These are phyloP conservation scores for Leptobrachium ailaonicum DNA, from an alignment of 2,113 vertebrate species.

Conservation along the genomic window DNA sequence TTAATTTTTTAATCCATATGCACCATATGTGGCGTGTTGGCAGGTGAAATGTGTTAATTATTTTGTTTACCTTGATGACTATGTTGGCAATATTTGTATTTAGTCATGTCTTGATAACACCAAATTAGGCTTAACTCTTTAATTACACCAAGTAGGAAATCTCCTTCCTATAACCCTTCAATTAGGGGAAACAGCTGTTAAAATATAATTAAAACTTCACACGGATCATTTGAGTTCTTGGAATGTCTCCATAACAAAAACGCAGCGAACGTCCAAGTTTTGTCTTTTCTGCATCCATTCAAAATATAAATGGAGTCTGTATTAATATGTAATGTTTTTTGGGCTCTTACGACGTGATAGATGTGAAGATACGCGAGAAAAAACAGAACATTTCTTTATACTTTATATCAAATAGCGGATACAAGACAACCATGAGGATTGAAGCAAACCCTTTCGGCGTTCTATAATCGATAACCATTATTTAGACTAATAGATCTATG, in stretches of 20 bases:
- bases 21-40: background rate
- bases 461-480: too few species aligned
- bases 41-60: slow-evolving; percentile 49
- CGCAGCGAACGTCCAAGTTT: slow-evolving; percentile 69
- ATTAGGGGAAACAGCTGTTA: slow-evolving; percentile 77
- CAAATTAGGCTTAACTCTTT: slow-evolving; percentile 79
- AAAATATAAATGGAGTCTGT: too few species aligned
- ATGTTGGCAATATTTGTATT: slow-evolving; percentile 68
- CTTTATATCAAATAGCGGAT: too few species aligned
- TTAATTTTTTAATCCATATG: too few species aligned
- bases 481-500: too few species aligned
- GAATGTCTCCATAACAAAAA: slow-evolving; percentile 75
- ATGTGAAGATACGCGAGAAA: too few species aligned
- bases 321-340: too few species aligned
- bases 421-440: too few species aligned
- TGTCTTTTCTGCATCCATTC: too few species aligned
- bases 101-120: slow-evolving; percentile 72
- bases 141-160: slow-evolving; percentile 74
- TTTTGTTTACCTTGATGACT: slow-evolving; percentile 68
- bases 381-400: too few species aligned
- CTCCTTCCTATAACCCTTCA: slow-evolving; percentile 73
- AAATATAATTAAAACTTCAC: slow-evolving; percentile 80
- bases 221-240: slow-evolving; percentile 76
- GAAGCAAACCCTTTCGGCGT: too few species aligned
- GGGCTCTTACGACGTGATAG: too few species aligned